A percentile compares a stretch with the other conserved stretches of the same genome.
These are phyloP conservation scores for Toxonevra muliebris DNA, from an alignment of 2,888 invertebrate genomes.

Conservation along the genomic window DNA sequence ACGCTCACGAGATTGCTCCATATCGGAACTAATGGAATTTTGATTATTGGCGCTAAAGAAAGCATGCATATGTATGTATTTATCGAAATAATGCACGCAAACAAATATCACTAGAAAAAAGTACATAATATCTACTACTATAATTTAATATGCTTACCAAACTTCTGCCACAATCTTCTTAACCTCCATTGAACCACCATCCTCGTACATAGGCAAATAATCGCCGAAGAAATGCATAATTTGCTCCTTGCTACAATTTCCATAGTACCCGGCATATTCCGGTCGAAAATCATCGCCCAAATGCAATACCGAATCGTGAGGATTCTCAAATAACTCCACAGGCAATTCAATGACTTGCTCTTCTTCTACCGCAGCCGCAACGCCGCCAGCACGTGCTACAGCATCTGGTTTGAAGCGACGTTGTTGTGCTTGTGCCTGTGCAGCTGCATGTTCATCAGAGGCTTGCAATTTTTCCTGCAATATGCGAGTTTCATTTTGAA, in stretches of 20 bases:
- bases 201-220: conserved; percentile 49
- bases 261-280: conserved; percentile 50
- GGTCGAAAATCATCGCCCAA: conserved; percentile 46
- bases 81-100: background rate
- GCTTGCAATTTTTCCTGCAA: conserved; percentile 42
- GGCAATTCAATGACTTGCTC: conserved; percentile 48
- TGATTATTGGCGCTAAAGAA: conserved; percentile 21
- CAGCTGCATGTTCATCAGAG: conserved; percentile 38
- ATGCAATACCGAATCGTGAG: conserved; percentile 48
- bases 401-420: conserved; percentile 21
- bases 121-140: too few species aligned
- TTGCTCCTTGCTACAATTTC: conserved; percentile 45
- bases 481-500: conserved; percentile 42
- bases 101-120: too few species aligned
- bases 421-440: conserved; percentile 27
- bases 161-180: conserved; percentile 40
- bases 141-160: conserved; percentile 26
- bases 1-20: conserved; percentile 15
- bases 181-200: conserved; percentile 41
- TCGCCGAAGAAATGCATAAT: conserved; percentile 47
- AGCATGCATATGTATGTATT: conserved; percentile 6
- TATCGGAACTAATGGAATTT: conserved; percentile 9
- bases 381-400: conserved; percentile 2
- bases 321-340: conserved; percentile 49
- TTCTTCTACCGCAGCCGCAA: conserved; percentile 32